Base-by-base conservation (phyloP, 2,888 invertebrate genomes). In the Lamproptera curius region DNA sequence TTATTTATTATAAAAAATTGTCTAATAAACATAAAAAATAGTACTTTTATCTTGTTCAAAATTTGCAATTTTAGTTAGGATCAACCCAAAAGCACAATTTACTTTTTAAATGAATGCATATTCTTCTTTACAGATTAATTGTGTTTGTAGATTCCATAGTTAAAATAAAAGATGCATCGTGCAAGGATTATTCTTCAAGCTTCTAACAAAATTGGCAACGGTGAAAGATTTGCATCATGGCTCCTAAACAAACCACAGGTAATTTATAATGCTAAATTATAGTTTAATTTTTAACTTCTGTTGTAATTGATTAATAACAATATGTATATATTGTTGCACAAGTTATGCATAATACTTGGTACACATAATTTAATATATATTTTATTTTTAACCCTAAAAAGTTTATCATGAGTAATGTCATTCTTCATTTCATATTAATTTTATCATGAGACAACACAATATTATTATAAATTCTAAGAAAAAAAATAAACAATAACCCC, bases 141-240 rank as follows among this genome's bases (percentile, higher is more conserved):
- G 64, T 61, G 66, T 58, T 61, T 57, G 4, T 31, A n/a, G 55
- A 56, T 61, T 63, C 50, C 61, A 34, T 42, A 53, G 28, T 11
- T 17, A 39, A 15, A 43, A 34, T 16, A 11, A 66, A 38, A 58
- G 57, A 95, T 96, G 95, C 93, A 95, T 91, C 92, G 94, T 76
- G 95, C 95, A 79, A 91, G 91, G 79, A 89, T 94, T 74, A 90
- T 94, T 52, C 92, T 90, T 70, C 89, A 92, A 71, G 87, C 92
- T 58, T 88, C 92, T 69, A 91, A 89, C 54, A 86, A 90, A 76
- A 77, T 89, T 57, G 90, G 92, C 69, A 90, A 90, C 55, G 81
- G 90, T 57, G 93, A 93, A 74, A 91, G 92, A 72, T 93, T 95
- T 79, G 94, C 94, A 62, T 91, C 92, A 74, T 95, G 95, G 95